phyloP scores from a whole-genome alignment of 2,113 vertebrate species.

The Thunnus maccoyii region DNA sequence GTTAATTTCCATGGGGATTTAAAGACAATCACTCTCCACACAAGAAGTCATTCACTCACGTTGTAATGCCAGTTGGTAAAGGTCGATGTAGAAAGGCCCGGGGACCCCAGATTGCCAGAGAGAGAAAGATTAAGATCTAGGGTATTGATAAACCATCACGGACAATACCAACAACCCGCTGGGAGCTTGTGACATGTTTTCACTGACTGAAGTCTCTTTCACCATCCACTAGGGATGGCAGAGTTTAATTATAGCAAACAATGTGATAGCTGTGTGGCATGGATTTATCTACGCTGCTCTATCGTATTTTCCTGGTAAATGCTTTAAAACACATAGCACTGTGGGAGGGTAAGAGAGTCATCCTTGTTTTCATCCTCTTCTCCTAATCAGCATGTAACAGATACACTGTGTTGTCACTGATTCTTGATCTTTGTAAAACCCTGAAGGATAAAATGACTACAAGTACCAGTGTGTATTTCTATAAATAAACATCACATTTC shows the following conservation, averaged over 20 bases:
- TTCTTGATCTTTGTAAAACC: constrained; percentile 34
- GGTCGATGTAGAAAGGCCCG: constrained; percentile 73
- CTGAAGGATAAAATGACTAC: constrained; percentile 25
- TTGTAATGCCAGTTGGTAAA: constrained; percentile 69
- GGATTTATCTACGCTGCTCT: constrained; percentile 55
- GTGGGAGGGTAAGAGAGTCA: constrained; percentile 26
- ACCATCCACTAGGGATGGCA: constrained; percentile 54
- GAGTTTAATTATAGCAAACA: constrained; percentile 79
- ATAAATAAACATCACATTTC: background rate
- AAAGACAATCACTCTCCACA: constrained; percentile 73
- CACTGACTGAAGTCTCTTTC: constrained; percentile 61
- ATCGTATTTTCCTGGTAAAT: constrained; percentile 15
- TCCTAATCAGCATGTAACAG: constrained; percentile 40
- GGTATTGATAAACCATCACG: constrained; percentile 79
- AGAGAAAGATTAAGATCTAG: constrained; percentile 77
- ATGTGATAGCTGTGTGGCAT: constrained; percentile 60
- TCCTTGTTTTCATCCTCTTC: constrained; percentile 26
- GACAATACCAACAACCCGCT: constrained; percentile 71
- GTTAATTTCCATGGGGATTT: constrained; percentile 84
- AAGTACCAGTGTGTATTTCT: background rate
- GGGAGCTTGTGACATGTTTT: constrained; percentile 70
- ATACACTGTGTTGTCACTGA: constrained; percentile 7
- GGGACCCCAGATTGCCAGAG: constrained; percentile 36
- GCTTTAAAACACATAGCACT: constrained; percentile 22
- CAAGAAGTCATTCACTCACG: constrained; percentile 74